Conservation (phyloP, 2,888 invertebrate species). For the Leucania comma region DNA sequence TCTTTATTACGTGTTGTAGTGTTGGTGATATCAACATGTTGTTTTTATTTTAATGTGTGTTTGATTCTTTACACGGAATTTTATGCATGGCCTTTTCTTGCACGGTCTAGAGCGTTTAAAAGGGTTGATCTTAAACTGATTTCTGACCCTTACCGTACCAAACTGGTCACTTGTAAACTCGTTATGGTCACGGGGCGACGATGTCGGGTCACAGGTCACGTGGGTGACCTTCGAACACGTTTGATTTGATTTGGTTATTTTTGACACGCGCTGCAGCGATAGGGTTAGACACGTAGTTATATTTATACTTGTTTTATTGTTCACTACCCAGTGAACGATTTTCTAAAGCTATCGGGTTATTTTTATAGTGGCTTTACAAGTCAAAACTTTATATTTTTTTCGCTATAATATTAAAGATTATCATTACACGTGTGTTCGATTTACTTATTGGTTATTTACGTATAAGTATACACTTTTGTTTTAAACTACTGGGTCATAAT, state of each 20-base stretch:
- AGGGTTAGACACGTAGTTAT: constrained; percentile 61
- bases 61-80: constrained; percentile 15
- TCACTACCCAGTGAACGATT: constrained; percentile 3
- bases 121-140: constrained; percentile 58
- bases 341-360: not conserved
- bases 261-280: constrained; percentile 68
- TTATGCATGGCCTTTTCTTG: constrained; percentile 24
- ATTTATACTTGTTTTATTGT: constrained; percentile 33
- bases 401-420: too few species aligned
- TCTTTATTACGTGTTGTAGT: constrained; percentile 58
- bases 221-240: constrained; percentile 64
- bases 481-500: too few species aligned
- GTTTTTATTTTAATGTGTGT: constrained; percentile 54
- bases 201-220: constrained; percentile 63
- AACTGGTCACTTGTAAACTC: constrained; percentile 61
- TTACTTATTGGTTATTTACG: too few species aligned
- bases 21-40: constrained; percentile 54
- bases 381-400: too few species aligned
- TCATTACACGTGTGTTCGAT: too few species aligned
- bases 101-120: not conserved
- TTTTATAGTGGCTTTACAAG: not conserved
- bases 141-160: constrained; percentile 49
- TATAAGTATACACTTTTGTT: too few species aligned
- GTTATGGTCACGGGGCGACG: constrained; percentile 54
- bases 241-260: constrained; percentile 67